A percentile compares a stretch with the other conserved stretches of the same genome.
phyloP scores from a whole-genome alignment of 2,113 vertebrate genomes.

The Dicerorhinus sumatrensis region DNA sequence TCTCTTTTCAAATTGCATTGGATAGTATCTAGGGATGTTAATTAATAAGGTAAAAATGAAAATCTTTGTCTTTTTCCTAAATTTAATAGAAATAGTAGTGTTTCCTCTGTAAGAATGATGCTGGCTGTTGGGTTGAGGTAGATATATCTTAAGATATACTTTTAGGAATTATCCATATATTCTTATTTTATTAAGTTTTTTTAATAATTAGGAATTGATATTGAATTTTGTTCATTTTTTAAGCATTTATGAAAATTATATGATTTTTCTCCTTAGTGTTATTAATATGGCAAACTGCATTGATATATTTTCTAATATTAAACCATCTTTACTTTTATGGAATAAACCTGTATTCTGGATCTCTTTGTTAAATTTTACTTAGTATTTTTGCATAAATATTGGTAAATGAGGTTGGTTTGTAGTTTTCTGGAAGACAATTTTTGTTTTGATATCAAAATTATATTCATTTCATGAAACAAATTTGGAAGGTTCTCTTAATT shows the following conservation, averaged over 20 bases:
- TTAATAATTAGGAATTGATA: not conserved
- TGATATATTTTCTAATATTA: not conserved
- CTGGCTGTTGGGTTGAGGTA: not conserved
- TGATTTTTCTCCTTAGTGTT: not conserved
- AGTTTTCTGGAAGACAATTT: not conserved
- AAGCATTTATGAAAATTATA: not conserved
- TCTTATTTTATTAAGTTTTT: not conserved
- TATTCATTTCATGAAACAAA: not conserved
- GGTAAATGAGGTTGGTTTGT: not conserved
- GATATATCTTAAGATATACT: not conserved
- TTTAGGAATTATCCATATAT: not conserved
- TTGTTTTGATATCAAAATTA: not conserved
- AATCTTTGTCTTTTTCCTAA: not conserved
- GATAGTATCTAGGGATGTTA: not conserved
- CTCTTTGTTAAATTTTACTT: not conserved
- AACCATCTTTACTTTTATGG: not conserved
- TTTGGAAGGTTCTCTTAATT: not conserved
- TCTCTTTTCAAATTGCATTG: not conserved
- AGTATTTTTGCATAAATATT: not conserved
- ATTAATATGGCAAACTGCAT: not conserved
- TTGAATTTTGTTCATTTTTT: not conserved
- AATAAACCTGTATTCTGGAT: not conserved
- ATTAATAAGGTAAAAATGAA: not conserved
- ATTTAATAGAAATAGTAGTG: not conserved
- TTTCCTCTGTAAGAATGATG: not conserved